These are phyloP conservation scores for Hapalemur alaotrensis DNA, from an alignment of 2,797 vertebrate genomes.

Conservation along the genomic window DNA sequence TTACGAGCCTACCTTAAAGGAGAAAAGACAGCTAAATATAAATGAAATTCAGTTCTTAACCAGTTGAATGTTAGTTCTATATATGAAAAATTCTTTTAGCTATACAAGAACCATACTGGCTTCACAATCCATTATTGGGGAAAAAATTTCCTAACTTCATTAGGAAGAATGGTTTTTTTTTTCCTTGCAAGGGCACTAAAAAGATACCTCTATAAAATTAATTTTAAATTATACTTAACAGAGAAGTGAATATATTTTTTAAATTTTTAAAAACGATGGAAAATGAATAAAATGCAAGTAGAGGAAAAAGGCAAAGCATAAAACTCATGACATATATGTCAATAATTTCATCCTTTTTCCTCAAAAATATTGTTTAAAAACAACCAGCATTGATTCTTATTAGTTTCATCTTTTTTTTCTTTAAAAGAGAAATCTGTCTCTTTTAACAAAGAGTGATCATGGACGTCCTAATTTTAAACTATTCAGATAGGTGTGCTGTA, in stretches of 20 bases:
- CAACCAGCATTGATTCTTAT: not conserved
- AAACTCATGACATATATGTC: not conserved
- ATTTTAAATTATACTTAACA: constrained; percentile 34
- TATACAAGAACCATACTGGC: not conserved
- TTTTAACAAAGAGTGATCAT: not conserved
- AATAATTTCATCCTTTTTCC: not conserved
- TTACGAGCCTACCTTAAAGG: not conserved
- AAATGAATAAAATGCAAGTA: constrained; percentile 27
- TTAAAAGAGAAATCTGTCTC: not conserved
- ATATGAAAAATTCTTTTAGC: not conserved
- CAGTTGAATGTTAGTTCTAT: constrained; percentile 7
- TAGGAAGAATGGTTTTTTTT: not conserved
- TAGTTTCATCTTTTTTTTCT: not conserved
- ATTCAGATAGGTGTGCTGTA: not conserved
- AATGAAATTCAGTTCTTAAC: constrained; percentile 37
- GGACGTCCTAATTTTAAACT: not conserved
- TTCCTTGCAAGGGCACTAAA: not conserved
- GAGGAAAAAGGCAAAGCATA: constrained; percentile 8
- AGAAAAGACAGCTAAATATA: not conserved
- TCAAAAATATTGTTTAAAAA: not conserved
- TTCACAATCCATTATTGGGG: not conserved
- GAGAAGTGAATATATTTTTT: constrained; percentile 19
- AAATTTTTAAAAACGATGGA: not conserved
- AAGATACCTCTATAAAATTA: not conserved
- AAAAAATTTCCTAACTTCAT: not conserved